phyloP scores from a whole-genome alignment of 2,797 vertebrate genomes.

The Rhodeus uyekii region DNA sequence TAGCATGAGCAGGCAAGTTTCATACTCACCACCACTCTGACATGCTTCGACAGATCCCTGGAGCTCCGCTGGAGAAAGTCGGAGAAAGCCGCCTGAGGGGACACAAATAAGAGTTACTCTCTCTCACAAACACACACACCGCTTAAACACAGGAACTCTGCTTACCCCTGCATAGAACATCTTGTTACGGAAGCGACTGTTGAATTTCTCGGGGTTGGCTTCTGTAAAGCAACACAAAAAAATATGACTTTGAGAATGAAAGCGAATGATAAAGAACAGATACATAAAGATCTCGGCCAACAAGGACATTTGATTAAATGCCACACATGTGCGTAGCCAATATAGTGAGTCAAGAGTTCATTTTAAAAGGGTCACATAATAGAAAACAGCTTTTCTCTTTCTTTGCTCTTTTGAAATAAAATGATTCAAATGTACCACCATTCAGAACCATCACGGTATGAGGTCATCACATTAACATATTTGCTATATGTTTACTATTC shows the following conservation, averaged over 20 bases:
- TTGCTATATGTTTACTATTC: background rate
- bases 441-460: background rate
- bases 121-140: slow-evolving; percentile 6
- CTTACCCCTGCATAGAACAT: slow-evolving; percentile 99
- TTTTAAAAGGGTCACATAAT: background rate
- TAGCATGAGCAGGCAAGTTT: slow-evolving; percentile 9
- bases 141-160: slow-evolving; percentile 25
- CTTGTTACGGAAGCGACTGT: slow-evolving; percentile 99
- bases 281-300: background rate
- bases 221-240: slow-evolving; percentile 76
- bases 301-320: background rate
- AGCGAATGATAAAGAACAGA: background rate
- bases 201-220: slow-evolving; percentile 99
- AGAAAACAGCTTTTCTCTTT: background rate
- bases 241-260: background rate
- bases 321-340: background rate
- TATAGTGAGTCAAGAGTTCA: background rate
- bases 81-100: slow-evolving; percentile 91
- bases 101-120: slow-evolving; percentile 47
- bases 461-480: background rate
- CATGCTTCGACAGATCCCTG: slow-evolving; percentile 97
- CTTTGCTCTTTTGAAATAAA: background rate
- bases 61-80: slow-evolving; percentile 99
- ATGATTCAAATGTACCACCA: background rate
- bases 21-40: slow-evolving; percentile 95